Conservation (phyloP, 2,888 invertebrate genomes). For the Tetranychus truncatus region DNA sequence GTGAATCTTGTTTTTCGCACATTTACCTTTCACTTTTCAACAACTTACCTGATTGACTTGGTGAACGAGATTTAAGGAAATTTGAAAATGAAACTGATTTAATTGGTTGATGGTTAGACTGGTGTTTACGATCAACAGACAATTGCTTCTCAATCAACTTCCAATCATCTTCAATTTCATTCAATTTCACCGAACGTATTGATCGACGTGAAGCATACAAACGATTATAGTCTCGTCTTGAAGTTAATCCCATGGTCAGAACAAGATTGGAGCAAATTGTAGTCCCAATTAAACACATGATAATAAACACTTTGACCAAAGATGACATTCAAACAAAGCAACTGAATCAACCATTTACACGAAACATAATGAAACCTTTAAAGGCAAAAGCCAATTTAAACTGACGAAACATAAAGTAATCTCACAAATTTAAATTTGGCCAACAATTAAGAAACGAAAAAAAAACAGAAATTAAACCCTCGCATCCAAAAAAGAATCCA, state of each 20-base stretch:
- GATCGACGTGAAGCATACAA: background rate
- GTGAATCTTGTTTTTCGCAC: too few relatives aligned
- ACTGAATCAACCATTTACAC: too few relatives aligned
- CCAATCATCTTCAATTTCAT: background rate
- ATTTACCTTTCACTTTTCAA: background rate
- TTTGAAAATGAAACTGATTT: background rate
- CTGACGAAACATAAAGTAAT: too few relatives aligned
- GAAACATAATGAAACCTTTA: too few relatives aligned
- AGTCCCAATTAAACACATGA: background rate
- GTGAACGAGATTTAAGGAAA: background rate
- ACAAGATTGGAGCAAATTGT: background rate
- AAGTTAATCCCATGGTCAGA: background rate
- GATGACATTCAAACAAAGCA: too few relatives aligned
- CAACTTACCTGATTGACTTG: background rate
- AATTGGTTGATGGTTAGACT: background rate
- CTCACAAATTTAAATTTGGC: too few relatives aligned
- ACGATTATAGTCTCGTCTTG: background rate
- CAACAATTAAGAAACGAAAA: too few relatives aligned
- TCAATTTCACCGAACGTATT: background rate
- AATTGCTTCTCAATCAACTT: background rate
- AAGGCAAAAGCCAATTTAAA: too few relatives aligned
- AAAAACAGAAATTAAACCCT: too few relatives aligned
- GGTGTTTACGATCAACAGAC: background rate
- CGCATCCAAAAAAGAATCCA: too few relatives aligned
- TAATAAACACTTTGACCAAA: background rate